Conservation (phyloP, 2,888 invertebrate genomes). For the Cheilosia vernalis region DNA sequence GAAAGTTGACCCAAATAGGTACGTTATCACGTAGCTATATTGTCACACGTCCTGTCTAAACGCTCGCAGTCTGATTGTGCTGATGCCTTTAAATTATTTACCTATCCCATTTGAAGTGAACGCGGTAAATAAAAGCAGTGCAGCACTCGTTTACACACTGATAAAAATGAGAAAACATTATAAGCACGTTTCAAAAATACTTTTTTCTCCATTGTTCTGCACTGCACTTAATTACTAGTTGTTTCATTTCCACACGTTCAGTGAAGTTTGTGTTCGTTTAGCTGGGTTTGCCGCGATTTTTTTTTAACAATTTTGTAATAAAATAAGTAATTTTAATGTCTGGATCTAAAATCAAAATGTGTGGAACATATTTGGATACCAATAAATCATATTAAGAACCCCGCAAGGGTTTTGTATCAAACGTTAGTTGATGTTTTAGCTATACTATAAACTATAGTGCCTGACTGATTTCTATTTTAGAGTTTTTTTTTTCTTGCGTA, state of each 20-base stretch:
- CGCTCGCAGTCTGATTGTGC: background rate
- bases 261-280: slow-evolving; percentile 60
- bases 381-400: slow-evolving; percentile 20
- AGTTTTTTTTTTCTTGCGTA: slow-evolving; percentile 15
- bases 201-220: slow-evolving; percentile 44
- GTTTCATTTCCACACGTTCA: slow-evolving; percentile 62
- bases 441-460: background rate
- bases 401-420: slow-evolving; percentile 6
- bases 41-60: background rate
- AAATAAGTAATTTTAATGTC: slow-evolving; percentile 50
- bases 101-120: slow-evolving; percentile 13
- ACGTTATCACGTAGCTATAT: background rate
- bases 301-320: slow-evolving; percentile 41
- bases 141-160: background rate
- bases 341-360: slow-evolving; percentile 32
- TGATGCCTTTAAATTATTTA: slow-evolving; percentile 2
- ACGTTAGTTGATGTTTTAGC: slow-evolving; percentile 42
- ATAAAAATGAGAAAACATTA: slow-evolving; percentile 30
- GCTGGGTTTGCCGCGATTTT: slow-evolving; percentile 59
- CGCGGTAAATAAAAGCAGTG: slow-evolving; percentile 13
- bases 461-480: slow-evolving; percentile 41
- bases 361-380: slow-evolving; percentile 18
- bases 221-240: slow-evolving; percentile 50
- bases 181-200: slow-evolving; percentile 35
- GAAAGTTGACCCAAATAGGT: too few species aligned